Base-by-base conservation (phyloP, 2,888 invertebrate genomes). In the Synergus umbraculus region DNA sequence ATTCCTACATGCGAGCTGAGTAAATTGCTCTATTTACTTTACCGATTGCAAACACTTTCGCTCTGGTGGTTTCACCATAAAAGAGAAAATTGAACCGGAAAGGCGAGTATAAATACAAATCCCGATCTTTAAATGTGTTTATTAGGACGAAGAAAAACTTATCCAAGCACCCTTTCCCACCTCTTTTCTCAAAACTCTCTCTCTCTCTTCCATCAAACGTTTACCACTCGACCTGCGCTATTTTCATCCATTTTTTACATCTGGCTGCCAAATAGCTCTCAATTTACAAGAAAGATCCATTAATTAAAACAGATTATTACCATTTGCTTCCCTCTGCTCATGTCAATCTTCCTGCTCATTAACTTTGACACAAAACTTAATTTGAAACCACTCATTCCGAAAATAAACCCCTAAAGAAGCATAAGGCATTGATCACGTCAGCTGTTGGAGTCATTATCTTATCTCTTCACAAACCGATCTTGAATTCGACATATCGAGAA, bases 21-120 rank as follows among this genome's bases (percentile, higher is more conserved):
- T 37, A 58, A 73, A 41, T 73, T 37, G 41, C 18, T 37, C 73
- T 73, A 73, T 73, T 73, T 73, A 73, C 73, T 73, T 37, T 58
- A 73, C 29, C 54, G 41, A 73, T 58, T 73, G 37, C 12, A n/a
- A 37, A 73, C 54, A 69, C 69, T 10, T 69, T 29, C 49, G 37
- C 49, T 49, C 29, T 15, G 69, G 9, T 73, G 37, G 37, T 41
- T 58, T 29, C 54, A 37, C n/a, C 54, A n/a, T n/a, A 54, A 73
- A 54, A 10, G n/a, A 37, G 41, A 58, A 73, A 37, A 73, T 29
- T 0, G 15, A 29, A 15, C 67, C 13, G 49, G 15, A 37, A 37
- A 54, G 2, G 29, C 15, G n/a, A n/a, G 2, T 54, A 54, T 54
- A 54, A 5, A 46, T 49, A 49, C 49, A 54, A 73, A 49, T 15